Conservation (phyloP, 2,797 vertebrate genomes). For the Alectoris magna region DNA sequence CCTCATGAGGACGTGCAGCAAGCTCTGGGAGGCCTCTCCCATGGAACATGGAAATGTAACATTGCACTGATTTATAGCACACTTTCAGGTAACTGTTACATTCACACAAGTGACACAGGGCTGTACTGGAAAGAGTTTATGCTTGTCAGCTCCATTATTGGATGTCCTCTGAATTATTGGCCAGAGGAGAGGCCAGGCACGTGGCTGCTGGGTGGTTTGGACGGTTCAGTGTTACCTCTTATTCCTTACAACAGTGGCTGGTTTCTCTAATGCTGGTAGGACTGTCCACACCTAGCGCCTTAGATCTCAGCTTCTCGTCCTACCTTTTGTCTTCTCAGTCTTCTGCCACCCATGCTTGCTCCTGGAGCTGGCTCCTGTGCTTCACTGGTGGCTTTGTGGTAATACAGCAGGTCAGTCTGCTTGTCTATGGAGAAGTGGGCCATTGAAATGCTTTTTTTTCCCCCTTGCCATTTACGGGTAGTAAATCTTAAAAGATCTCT, state of each 20-base stretch:
- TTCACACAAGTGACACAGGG: background rate
- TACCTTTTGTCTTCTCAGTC: background rate
- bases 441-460: background rate
- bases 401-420: background rate
- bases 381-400: background rate
- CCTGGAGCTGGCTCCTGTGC: background rate
- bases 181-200: background rate
- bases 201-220: fast-evolving
- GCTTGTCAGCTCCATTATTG: background rate
- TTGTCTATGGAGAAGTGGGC: background rate
- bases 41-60: conserved; percentile 10
- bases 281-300: background rate
- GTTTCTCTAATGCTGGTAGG: background rate
- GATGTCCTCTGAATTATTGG: conserved; percentile 21
- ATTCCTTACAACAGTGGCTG: background rate
- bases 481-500: background rate
- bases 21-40: background rate
- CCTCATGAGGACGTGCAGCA: background rate
- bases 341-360: background rate
- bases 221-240: background rate
- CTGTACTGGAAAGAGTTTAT: background rate
- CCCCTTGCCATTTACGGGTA: background rate
- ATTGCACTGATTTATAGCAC: background rate
- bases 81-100: background rate
- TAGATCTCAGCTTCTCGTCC: background rate